phyloP scores from a whole-genome alignment of 2,797 vertebrate genomes.

The Lerista edwardsae region DNA sequence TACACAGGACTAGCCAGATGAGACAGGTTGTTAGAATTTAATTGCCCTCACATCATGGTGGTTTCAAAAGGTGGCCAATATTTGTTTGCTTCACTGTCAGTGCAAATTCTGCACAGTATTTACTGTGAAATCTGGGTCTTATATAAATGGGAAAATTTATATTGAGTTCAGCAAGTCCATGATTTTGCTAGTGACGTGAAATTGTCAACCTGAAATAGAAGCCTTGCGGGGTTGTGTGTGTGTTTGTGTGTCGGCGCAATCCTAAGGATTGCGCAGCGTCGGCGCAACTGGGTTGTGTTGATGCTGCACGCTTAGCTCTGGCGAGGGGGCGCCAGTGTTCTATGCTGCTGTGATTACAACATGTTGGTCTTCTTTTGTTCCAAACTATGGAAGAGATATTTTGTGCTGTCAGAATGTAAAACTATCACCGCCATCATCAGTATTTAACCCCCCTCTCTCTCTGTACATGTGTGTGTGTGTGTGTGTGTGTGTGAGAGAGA shows the following conservation, averaged over 20 bases:
- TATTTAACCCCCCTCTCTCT: background rate
- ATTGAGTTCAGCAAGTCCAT: background rate
- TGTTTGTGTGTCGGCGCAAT: background rate
- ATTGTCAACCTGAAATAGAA: conserved; percentile 2
- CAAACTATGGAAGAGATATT: background rate
- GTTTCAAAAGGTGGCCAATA: conserved; percentile 36
- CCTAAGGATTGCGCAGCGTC: too few species aligned
- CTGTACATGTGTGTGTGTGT: too few species aligned
- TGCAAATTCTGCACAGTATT: conserved; percentile 12
- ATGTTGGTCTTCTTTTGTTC: background rate
- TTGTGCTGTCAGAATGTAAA: too few species aligned
- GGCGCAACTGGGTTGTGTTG: too few species aligned
- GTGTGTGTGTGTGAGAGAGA: too few species aligned
- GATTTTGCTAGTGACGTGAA: background rate
- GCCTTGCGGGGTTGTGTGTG: background rate
- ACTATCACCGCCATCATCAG: too few species aligned
- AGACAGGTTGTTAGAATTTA: conserved; percentile 46
- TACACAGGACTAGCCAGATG: conserved; percentile 25
- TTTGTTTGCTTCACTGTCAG: conserved; percentile 11
- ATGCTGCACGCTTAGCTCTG: too few species aligned
- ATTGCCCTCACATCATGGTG: conserved; percentile 41
- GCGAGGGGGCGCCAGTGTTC: too few species aligned
- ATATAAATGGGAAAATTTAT: background rate
- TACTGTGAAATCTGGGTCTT: background rate
- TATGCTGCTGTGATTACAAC: background rate